Conservation (phyloP, 2,797 vertebrate genomes). For the Orientallactaga sibirica region DNA sequence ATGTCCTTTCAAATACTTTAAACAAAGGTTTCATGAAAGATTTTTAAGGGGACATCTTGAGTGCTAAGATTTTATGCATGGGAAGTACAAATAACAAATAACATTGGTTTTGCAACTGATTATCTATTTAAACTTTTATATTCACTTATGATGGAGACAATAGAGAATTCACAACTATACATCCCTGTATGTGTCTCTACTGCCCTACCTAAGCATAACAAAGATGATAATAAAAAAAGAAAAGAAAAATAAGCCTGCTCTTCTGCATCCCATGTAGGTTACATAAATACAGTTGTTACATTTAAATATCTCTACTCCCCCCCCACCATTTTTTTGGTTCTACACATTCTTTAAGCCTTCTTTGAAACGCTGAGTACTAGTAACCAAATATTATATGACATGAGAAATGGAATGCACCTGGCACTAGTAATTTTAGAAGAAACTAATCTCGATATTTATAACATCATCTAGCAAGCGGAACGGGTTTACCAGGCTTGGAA, state of each 20-base stretch:
- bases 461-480: slow-evolving; percentile 82
- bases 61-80: slow-evolving; percentile 78
- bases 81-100: slow-evolving; percentile 64
- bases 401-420: slow-evolving; percentile 85
- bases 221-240: slow-evolving; percentile 20
- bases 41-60: slow-evolving; percentile 82
- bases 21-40: slow-evolving; percentile 85
- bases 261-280: slow-evolving; percentile 28
- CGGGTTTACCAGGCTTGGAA: slow-evolving; percentile 84
- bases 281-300: slow-evolving; percentile 54
- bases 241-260: background rate
- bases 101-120: slow-evolving; percentile 61
- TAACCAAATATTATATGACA: slow-evolving; percentile 86
- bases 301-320: slow-evolving; percentile 78
- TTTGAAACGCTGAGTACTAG: slow-evolving; percentile 80
- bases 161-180: slow-evolving; percentile 27
- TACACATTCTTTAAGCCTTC: slow-evolving; percentile 78
- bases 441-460: slow-evolving; percentile 88
- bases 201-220: slow-evolving; percentile 42
- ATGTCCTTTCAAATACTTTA: slow-evolving; percentile 88
- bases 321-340: slow-evolving; percentile 57
- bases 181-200: background rate
- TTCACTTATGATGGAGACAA: slow-evolving; percentile 54
- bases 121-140: slow-evolving; percentile 68
- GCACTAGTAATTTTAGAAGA: slow-evolving; percentile 88